phyloP scores from a whole-genome alignment of 2,797 vertebrate genomes.

The Rhinoraja longicauda region DNA sequence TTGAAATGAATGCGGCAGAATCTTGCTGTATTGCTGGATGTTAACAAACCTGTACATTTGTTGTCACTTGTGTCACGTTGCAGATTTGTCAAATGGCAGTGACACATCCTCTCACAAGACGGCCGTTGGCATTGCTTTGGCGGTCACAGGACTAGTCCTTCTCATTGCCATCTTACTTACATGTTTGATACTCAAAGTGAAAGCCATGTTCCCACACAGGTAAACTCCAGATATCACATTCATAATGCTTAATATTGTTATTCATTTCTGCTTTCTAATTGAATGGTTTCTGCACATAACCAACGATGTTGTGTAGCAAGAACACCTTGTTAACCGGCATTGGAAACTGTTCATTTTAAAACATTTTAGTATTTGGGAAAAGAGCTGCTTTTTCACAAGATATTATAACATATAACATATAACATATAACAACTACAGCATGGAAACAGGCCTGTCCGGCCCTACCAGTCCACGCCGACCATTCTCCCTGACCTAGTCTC shows the following conservation, averaged over 20 bases:
- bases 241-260: neutral
- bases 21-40: neutral
- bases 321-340: too few species aligned
- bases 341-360: too few species aligned
- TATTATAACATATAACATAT: too few species aligned
- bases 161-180: neutral
- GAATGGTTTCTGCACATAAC: neutral
- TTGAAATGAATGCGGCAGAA: neutral
- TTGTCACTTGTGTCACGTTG: neutral
- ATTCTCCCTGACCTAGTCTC: too few species aligned
- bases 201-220: neutral
- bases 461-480: too few species aligned
- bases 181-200: neutral
- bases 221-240: neutral
- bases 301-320: neutral
- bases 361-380: too few species aligned
- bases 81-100: neutral
- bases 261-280: neutral
- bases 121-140: neutral
- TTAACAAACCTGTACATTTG: neutral
- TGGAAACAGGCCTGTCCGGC: too few species aligned
- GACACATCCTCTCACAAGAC: neutral
- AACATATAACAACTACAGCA: too few species aligned
- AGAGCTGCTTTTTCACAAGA: neutral
- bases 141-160: neutral